phyloP scores from a whole-genome alignment of 2,888 invertebrate species.

The Netelia virgata region DNA sequence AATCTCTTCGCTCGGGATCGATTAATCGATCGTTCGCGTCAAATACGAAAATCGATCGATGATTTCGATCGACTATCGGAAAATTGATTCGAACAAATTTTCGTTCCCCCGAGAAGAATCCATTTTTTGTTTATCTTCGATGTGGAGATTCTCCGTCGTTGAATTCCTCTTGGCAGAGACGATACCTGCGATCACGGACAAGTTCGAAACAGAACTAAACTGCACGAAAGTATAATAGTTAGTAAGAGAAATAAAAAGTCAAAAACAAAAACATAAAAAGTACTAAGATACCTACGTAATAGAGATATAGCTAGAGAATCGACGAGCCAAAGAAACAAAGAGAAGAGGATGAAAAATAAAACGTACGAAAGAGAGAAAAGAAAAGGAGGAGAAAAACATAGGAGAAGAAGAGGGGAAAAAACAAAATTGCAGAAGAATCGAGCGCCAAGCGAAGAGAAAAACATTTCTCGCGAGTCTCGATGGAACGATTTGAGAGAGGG shows the following conservation, averaged over 20 bases:
- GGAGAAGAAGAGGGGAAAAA: constrained; percentile 22
- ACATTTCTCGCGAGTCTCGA: constrained; percentile 40
- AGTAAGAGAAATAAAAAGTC: constrained; percentile 40
- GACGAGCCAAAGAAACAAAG: constrained; percentile 45
- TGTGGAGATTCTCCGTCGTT: neutral
- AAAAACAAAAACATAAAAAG: constrained; percentile 29
- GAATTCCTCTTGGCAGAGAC: neutral
- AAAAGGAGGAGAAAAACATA: constrained; percentile 14
- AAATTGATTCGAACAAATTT: neutral
- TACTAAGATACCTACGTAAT: constrained; percentile 52
- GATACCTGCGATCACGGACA: constrained; percentile 7
- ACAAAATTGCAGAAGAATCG: constrained; percentile 1
- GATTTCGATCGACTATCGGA: neutral
- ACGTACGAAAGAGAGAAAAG: constrained; percentile 44
- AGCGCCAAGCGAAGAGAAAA: constrained; percentile 16
- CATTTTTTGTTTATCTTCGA: neutral
- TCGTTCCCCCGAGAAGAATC: neutral
- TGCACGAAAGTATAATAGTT: constrained; percentile 56
- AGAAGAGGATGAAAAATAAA: constrained; percentile 20
- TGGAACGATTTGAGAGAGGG: constrained; percentile 35
- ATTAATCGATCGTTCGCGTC: neutral
- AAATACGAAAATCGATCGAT: neutral
- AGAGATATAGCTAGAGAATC: constrained; percentile 55
- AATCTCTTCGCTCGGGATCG: neutral
- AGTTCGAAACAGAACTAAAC: constrained; percentile 49